Evolutionary conservation across 2,888 invertebrate genomes (phyloP).

Genomic region (Octonoba sinensis): DNA sequence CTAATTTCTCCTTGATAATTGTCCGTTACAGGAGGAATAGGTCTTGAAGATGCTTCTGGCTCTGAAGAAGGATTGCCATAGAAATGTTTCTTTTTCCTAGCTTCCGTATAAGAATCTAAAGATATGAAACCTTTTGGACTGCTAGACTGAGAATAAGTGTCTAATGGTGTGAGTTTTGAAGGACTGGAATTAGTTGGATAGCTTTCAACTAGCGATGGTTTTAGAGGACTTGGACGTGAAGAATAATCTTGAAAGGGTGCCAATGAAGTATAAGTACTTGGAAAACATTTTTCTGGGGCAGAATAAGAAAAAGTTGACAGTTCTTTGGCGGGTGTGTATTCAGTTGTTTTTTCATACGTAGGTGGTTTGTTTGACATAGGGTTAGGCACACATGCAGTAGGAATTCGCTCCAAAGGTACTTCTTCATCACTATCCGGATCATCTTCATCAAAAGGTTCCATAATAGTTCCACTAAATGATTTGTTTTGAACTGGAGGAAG

Average conservation of each 20-base stretch:
- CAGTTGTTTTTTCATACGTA: slow-evolving; percentile 22
- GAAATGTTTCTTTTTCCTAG: slow-evolving; percentile 55
- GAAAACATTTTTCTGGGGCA: slow-evolving; percentile 48
- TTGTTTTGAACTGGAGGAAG: slow-evolving; percentile 2
- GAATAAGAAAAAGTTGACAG: slow-evolving; percentile 30
- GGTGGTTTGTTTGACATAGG: slow-evolving; percentile 27
- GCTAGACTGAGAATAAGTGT: slow-evolving; percentile 47
- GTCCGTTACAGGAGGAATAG: slow-evolving; percentile 15
- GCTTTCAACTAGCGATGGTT: slow-evolving; percentile 64
- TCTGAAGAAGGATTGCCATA: slow-evolving; percentile 34
- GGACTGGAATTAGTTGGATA: slow-evolving; percentile 64
- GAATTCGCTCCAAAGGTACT: slow-evolving; percentile 53
- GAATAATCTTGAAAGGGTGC: slow-evolving; percentile 59
- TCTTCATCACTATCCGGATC: slow-evolving; percentile 50
- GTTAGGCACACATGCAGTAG: slow-evolving; percentile 25
- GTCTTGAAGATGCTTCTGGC: slow-evolving; percentile 12
- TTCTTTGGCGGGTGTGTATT: slow-evolving; percentile 53
- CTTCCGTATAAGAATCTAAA: slow-evolving; percentile 48
- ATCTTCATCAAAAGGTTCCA: slow-evolving; percentile 53
- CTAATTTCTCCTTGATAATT: slow-evolving; percentile 54
- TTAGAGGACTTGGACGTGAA: slow-evolving; percentile 63
- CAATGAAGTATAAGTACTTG: slow-evolving; percentile 38
- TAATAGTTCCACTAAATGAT: slow-evolving; percentile 28
- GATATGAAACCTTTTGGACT: slow-evolving; percentile 59
- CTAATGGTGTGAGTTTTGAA: slow-evolving; percentile 65